Conservation (phyloP, 2,797 vertebrate genomes). For the Nothura maculosa region DNA sequence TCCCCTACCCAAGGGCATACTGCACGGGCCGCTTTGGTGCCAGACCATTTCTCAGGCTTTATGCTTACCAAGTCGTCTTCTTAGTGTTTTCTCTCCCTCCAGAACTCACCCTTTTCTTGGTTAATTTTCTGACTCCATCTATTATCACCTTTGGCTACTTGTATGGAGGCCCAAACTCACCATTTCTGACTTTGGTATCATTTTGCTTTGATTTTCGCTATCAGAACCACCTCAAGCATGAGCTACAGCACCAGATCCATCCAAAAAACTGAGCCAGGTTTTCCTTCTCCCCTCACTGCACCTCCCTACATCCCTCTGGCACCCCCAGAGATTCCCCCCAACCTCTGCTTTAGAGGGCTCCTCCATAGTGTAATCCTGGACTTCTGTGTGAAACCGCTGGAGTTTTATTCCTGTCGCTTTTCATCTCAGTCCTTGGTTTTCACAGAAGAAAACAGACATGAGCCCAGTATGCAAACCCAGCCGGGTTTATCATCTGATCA, state of each 20-base stretch:
- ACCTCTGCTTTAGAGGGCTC: background rate
- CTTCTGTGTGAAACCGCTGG: background rate
- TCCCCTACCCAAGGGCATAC: too few species aligned
- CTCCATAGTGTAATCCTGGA: background rate
- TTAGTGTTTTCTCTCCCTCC: background rate
- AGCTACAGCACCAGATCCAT: background rate
- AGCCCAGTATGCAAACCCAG: background rate
- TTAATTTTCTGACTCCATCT: background rate
- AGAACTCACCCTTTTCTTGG: background rate
- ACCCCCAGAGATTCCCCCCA: background rate
- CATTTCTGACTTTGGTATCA: accelerated
- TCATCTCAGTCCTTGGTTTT: background rate
- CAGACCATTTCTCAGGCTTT: background rate
- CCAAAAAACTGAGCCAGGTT: background rate
- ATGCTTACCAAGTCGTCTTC: background rate
- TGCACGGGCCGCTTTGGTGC: background rate
- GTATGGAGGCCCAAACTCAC: background rate
- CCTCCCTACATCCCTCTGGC: background rate
- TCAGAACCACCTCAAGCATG: background rate
- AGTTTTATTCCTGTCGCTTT: background rate
- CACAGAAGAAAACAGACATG: background rate
- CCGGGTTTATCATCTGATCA: background rate
- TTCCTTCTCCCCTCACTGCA: background rate
- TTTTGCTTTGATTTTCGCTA: background rate
- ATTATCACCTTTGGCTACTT: background rate